Evolutionary conservation across 2,888 invertebrate species (phyloP).

Genomic region (Orthosia gracilis): DNA sequence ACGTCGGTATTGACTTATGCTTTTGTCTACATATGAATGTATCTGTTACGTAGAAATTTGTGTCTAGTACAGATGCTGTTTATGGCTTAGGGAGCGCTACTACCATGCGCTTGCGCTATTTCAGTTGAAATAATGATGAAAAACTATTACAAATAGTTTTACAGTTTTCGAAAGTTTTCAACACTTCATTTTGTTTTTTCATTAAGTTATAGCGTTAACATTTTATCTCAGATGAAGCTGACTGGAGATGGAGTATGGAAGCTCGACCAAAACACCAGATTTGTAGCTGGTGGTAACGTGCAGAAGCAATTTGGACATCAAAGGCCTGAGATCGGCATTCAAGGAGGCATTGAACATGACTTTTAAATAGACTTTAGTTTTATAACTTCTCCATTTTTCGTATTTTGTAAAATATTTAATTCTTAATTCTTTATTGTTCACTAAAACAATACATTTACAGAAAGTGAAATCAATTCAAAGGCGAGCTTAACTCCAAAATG

Average conservation of each 20-base stretch:
- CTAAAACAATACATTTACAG: too few species aligned
- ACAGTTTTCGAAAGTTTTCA: background rate
- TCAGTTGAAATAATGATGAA: background rate
- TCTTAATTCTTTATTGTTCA: too few species aligned
- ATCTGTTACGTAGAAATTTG: background rate
- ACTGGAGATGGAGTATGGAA: constrained; percentile 76
- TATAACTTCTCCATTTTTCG: background rate
- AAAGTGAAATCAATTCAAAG: too few species aligned
- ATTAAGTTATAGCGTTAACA: background rate
- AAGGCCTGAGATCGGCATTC: constrained; percentile 71
- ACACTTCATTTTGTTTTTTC: background rate
- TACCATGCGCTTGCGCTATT: too few species aligned
- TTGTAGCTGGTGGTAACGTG: constrained; percentile 73
- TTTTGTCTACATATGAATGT: too few species aligned
- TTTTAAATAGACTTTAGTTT: constrained; percentile 22
- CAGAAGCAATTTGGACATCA: constrained; percentile 70
- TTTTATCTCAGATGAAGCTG: constrained; percentile 67
- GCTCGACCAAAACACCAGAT: constrained; percentile 72
- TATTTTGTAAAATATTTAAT: background rate
- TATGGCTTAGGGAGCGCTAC: background rate
- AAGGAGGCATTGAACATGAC: constrained; percentile 70
- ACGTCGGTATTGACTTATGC: too few species aligned
- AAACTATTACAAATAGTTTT: too few species aligned
- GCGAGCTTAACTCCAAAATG: too few species aligned
- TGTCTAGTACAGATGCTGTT: background rate